Evolutionary conservation across 2,797 vertebrate genomes (phyloP), one percentile per base, ranked within the genome.

Genomic region (Poecilia wingei): DNA sequence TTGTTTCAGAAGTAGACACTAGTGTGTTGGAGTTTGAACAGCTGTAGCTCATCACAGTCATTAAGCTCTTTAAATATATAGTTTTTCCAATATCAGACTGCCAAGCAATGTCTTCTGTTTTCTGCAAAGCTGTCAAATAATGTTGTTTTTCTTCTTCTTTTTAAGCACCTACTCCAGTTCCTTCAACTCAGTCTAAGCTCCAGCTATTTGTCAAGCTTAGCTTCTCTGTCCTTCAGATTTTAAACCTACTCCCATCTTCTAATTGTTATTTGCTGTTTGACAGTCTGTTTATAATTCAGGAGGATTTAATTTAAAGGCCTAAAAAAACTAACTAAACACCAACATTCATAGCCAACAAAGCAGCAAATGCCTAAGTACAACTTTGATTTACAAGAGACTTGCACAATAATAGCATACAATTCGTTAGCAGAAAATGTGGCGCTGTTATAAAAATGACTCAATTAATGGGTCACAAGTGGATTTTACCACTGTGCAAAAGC

Each of bases 1-100:
- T 55, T 43, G 53, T 70, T 77, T 18, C 66, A 53, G 64, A n/a
- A 55, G 46, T 31, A 16, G 64, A 77, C 76, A 70, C 47, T 68
- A 47, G 76, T 55, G 66, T 77, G 49, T 41, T 68, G 46, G 46
- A 77, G 36, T 18, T 39, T n/a, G 25, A 51, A 7, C 75, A 76
- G 75, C 33, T 68, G 61, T 69, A 76, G 33, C 33, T 41, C 6
- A 55, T 55, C 49, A 77, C 36, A 70, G 25, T 55, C n/a, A 77
- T 77, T 53, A 55, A 33, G 25, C 47, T 39, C 20, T 2, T 49
- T 9, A 76, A 47, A 28, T 68, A n/a, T 64, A 6, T 64, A 64
- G 33, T 51, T 69, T 28, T 43, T 51, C 75, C 25, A 28, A 4
- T 41, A 51, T 53, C 49, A 47, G 6, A 47, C 45, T 45, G 25